Evolutionary conservation across 2,797 vertebrate genomes (phyloP).

Genomic region (Australoheros facetus): DNA sequence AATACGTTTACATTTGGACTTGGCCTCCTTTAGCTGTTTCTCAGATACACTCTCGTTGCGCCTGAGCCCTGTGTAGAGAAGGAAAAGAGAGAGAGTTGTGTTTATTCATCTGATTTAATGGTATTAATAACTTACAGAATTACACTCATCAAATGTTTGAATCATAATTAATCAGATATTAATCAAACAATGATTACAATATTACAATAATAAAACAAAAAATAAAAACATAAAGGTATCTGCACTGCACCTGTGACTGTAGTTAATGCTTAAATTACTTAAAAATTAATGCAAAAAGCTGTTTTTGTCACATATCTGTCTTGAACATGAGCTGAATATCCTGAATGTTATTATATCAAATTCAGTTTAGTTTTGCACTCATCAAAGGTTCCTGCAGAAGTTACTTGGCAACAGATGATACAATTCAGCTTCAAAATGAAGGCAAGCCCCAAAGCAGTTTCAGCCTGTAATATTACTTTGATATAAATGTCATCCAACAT

Average conservation of each 20-base stretch:
- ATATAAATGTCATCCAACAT: not conserved
- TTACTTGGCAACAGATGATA: not conserved
- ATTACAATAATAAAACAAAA: not conserved
- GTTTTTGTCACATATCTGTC: not conserved
- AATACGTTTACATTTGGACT: constrained; percentile 99
- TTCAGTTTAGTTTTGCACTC: not conserved
- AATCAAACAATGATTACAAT: too few relatives aligned
- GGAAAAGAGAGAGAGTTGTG: constrained; percentile 10
- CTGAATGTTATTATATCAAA: not conserved
- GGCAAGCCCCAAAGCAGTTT: not conserved
- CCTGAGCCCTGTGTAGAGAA: constrained; percentile 85
- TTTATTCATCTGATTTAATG: not conserved
- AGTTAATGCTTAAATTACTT: not conserved
- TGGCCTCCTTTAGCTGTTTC: constrained; percentile 97
- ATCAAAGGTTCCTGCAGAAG: not conserved
- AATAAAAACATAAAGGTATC: not conserved
- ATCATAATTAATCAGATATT: not conserved
- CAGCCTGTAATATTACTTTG: not conserved
- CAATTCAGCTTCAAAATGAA: not conserved
- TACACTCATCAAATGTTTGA: not conserved
- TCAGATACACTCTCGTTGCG: constrained; percentile 95
- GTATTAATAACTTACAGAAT: not conserved
- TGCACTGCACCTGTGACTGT: not conserved
- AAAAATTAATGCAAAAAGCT: not conserved
- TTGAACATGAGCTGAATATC: not conserved